These are phyloP conservation scores for Lacerta bilineata DNA, from an alignment of 2,797 vertebrate species.

Conservation along the genomic window DNA sequence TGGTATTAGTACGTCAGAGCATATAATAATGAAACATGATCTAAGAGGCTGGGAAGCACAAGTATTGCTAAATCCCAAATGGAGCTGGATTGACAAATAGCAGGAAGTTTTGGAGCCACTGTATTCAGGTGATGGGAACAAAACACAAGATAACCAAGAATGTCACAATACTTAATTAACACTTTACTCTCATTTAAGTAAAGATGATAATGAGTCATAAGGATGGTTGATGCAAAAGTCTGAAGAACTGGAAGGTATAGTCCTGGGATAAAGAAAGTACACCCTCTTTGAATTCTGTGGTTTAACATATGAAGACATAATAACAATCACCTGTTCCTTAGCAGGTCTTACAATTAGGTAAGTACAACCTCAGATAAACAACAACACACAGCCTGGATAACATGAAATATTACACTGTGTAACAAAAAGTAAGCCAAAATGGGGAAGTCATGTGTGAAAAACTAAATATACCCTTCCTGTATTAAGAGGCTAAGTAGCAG, in stretches of 20 bases:
- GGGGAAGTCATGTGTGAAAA: no score
- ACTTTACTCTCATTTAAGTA: constrained; percentile 12
- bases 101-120: neutral
- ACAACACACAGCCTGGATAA: no score
- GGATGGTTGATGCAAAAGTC: constrained; percentile 19
- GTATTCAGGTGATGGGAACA: neutral
- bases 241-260: constrained; percentile 23
- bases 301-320: no score
- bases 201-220: neutral
- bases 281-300: no score
- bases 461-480: no score
- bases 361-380: no score
- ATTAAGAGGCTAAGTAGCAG: no score
- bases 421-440: no score
- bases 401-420: no score
- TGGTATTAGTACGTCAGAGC: neutral
- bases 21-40: neutral
- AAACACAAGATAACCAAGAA: constrained; percentile 14
- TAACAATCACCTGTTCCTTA: no score
- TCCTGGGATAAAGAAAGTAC: no score
- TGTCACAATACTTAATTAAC: constrained; percentile 43
- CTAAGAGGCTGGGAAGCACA: neutral
- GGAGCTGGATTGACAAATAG: neutral
- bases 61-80: constrained; percentile 5
- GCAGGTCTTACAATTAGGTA: no score